These are phyloP conservation scores for Parotocinclus haroldoi DNA, from an alignment of 2,797 vertebrate species.

Conservation along the genomic window DNA sequence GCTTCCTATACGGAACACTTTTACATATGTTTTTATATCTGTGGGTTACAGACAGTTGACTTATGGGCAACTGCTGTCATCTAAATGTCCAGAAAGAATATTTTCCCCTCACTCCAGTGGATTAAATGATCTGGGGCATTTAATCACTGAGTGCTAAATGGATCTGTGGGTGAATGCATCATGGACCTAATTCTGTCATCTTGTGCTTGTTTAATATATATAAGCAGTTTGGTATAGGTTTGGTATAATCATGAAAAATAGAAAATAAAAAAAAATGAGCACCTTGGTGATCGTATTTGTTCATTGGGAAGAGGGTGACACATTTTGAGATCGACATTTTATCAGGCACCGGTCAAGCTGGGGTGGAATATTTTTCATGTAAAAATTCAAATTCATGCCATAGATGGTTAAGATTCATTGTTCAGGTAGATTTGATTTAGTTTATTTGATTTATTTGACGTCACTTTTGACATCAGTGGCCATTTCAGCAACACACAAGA, in stretches of 20 bases:
- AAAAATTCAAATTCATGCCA: no score
- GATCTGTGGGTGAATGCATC: conserved; percentile 9
- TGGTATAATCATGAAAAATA: conserved; percentile 14
- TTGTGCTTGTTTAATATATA: conserved; percentile 19
- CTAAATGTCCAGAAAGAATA: conserved; percentile 61
- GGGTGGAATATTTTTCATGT: no score
- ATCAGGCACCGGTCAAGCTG: no score
- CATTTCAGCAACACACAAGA: no score
- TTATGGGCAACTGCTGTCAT: conserved; percentile 56
- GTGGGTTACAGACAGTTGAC: conserved; percentile 65
- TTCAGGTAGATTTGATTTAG: no score
- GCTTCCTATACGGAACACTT: conserved; percentile 60
- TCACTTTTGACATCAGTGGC: no score
- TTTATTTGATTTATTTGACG: no score
- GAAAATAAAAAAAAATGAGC: conserved; percentile 26
- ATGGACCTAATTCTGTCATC: conserved; percentile 32
- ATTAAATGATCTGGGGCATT: conserved; percentile 28
- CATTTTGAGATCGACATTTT: no score
- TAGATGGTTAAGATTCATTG: no score
- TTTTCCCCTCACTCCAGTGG: conserved; percentile 53
- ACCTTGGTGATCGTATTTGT: conserved; percentile 7
- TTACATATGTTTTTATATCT: conserved; percentile 74
- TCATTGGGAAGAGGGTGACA: neutral
- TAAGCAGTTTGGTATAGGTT: no score
- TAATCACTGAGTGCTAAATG: conserved; percentile 24